Evolutionary conservation across 2,888 invertebrate species (phyloP).

Genomic region (Odontothrips loti): DNA sequence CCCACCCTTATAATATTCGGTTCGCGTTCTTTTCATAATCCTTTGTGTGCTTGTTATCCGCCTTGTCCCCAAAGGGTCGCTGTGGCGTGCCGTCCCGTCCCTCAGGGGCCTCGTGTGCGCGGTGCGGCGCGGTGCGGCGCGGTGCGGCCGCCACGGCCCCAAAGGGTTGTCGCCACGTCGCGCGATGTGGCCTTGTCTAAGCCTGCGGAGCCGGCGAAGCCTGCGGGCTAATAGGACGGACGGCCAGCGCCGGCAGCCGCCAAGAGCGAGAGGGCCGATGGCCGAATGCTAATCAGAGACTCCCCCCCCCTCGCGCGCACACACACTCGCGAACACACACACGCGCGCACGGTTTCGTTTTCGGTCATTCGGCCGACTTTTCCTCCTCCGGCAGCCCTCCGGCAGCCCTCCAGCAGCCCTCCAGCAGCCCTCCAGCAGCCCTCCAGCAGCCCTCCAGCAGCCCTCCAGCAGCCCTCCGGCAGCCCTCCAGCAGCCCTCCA

Average conservation of each 20-base stretch:
- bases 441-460: too few relatives aligned
- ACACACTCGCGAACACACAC: too few relatives aligned
- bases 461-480: too few relatives aligned
- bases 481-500: too few relatives aligned
- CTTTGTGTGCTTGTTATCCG: constrained; percentile 4
- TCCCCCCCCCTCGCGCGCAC: neutral
- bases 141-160: neutral
- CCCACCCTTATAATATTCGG: neutral
- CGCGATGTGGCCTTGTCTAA: neutral
- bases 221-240: neutral
- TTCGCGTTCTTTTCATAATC: constrained; percentile 7
- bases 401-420: too few relatives aligned
- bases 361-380: too few relatives aligned
- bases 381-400: too few relatives aligned
- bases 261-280: neutral
- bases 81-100: neutral
- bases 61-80: neutral
- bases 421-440: too few relatives aligned
- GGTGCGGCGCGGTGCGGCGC: neutral
- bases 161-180: constrained; percentile 15
- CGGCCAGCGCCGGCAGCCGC: too few relatives aligned
- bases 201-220: neutral
- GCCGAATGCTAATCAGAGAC: neutral
- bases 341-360: too few relatives aligned
- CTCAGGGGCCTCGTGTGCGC: neutral